Evolutionary conservation across 1,140 invertebrate species (phyloP).

Genomic region (Forficula auricularia): DNA sequence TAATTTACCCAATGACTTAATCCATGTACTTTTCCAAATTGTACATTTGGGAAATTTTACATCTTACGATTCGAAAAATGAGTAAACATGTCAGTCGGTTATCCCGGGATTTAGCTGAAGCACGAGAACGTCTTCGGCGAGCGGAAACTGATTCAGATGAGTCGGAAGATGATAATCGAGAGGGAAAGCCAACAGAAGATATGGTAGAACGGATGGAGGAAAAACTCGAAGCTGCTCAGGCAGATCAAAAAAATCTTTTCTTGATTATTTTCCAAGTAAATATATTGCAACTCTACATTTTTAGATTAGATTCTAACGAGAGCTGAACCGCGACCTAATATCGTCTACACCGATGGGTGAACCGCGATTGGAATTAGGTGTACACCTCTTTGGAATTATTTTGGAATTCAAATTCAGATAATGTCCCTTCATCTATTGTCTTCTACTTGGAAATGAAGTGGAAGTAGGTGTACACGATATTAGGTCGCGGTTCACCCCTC

Average conservation of each 20-base stretch:
- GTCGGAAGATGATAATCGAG: conserved; percentile 50
- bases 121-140: conserved; percentile 62
- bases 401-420: too few relatives aligned
- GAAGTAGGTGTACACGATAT: too few relatives aligned
- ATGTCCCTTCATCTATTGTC: too few relatives aligned
- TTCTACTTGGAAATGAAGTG: too few relatives aligned
- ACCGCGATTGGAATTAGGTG: too few relatives aligned
- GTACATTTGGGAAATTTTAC: conserved; percentile 95
- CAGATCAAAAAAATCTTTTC: conserved; percentile 92
- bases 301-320: conserved; percentile 1
- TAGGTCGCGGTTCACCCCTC: too few relatives aligned
- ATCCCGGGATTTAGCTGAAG: conserved; percentile 65
- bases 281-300: conserved; percentile 5
- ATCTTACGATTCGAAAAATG: conserved; percentile 91
- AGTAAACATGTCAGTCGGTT: conserved; percentile 84
- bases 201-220: conserved; percentile 91
- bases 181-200: conserved; percentile 61
- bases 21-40: conserved; percentile 43
- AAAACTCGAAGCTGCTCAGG: conserved; percentile 79
- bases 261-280: conserved; percentile 84
- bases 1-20: too few relatives aligned
- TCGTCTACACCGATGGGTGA: too few relatives aligned
- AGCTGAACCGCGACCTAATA: too few relatives aligned
- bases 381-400: too few relatives aligned
- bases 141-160: conserved; percentile 59